These are phyloP conservation scores for Solea solea DNA, from an alignment of 2,113 vertebrate species.

Conservation along the genomic window DNA sequence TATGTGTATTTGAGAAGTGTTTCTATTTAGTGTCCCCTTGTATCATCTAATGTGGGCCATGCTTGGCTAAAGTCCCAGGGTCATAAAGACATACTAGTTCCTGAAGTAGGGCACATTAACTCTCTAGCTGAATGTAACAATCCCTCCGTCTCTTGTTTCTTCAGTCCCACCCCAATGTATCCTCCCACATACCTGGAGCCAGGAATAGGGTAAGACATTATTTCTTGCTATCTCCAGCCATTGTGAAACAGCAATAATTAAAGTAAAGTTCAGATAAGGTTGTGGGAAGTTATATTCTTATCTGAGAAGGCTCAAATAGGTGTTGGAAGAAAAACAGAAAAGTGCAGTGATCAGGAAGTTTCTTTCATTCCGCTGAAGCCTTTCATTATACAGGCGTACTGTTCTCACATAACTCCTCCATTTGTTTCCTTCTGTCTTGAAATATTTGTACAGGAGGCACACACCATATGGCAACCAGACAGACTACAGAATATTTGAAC, in stretches of 20 bases:
- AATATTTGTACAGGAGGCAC: slow-evolving; percentile 87
- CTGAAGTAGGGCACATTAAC: slow-evolving; percentile 21
- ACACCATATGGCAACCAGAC: slow-evolving; percentile 98
- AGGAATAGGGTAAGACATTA: slow-evolving; percentile 90
- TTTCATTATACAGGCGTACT: slow-evolving; percentile 14
- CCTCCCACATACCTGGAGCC: slow-evolving; percentile 96
- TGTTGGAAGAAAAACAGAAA: not conserved
- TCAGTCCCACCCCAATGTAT: slow-evolving; percentile 96
- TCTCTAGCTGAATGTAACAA: slow-evolving; percentile 42
- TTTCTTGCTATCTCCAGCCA: slow-evolving; percentile 25
- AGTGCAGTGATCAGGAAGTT: not conserved
- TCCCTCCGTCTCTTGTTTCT: slow-evolving; percentile 48
- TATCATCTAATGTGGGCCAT: slow-evolving; percentile 51
- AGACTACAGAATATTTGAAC: slow-evolving; percentile 99
- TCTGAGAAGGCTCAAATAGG: slow-evolving; percentile 20
- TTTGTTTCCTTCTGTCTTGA: slow-evolving; percentile 32
- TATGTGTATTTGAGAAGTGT: slow-evolving; percentile 37
- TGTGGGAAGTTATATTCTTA: slow-evolving; percentile 24
- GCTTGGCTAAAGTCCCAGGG: slow-evolving; percentile 37
- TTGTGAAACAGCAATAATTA: slow-evolving; percentile 28
- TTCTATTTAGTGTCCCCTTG: slow-evolving; percentile 49
- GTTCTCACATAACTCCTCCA: not conserved
- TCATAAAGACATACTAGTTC: slow-evolving; percentile 31
- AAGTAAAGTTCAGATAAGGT: slow-evolving; percentile 38
- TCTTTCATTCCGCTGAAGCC: not conserved